These are phyloP conservation scores for Drosophila sproati DNA, from an alignment of 1,140 invertebrate genomes.

Conservation along the genomic window DNA sequence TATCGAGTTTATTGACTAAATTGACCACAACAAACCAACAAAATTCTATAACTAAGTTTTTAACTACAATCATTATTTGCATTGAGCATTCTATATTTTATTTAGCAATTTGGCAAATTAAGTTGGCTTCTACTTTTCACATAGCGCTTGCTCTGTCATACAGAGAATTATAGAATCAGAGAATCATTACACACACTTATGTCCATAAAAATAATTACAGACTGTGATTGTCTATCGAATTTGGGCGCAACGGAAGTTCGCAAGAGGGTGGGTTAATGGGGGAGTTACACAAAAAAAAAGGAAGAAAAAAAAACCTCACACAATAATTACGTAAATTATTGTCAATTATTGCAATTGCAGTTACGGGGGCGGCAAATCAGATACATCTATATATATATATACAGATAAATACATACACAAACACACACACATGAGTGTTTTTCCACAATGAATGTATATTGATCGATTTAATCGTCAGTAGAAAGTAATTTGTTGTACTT, in stretches of 20 bases:
- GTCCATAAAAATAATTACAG: slow-evolving; percentile 46
- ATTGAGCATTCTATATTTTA: not conserved
- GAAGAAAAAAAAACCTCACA: slow-evolving; percentile 71
- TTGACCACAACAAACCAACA: too few relatives aligned
- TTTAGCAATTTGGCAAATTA: not conserved
- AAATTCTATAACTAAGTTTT: too few relatives aligned
- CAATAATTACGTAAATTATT: slow-evolving; percentile 75
- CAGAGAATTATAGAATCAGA: too few relatives aligned
- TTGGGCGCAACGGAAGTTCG: slow-evolving; percentile 34
- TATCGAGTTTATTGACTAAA: too few relatives aligned
- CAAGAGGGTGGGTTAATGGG: not conserved
- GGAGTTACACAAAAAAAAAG: slow-evolving; percentile 17
- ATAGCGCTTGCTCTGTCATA: not conserved
- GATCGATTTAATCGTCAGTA: not conserved
- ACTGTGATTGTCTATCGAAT: slow-evolving; percentile 46
- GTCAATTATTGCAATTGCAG: slow-evolving; percentile 79
- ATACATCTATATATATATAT: slow-evolving; percentile 12
- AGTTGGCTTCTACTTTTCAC: not conserved
- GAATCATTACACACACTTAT: not conserved
- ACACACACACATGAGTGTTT: not conserved
- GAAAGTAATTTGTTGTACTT: not conserved
- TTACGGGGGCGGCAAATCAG: slow-evolving; percentile 26
- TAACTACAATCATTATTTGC: too few relatives aligned
- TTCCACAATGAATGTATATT: not conserved
- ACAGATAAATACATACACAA: not conserved